Evolutionary conservation across 2,797 vertebrate genomes (phyloP).

Genomic region (Chaenodraco wilsoni): DNA sequence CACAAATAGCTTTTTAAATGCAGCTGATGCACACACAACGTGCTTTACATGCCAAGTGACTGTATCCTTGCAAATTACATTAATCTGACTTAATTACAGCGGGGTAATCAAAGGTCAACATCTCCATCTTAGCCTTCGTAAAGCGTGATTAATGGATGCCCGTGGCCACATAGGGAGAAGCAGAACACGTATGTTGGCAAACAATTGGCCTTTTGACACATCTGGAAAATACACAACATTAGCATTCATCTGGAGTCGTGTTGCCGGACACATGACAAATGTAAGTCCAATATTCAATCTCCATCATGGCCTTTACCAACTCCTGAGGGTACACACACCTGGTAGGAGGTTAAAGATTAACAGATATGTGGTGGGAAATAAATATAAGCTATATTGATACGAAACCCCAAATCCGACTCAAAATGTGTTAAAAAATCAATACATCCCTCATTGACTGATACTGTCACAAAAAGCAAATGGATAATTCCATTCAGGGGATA

Average conservation of each 20-base stretch:
- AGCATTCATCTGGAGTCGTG: background rate
- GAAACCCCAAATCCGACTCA: too few relatives aligned
- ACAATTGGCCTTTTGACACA: background rate
- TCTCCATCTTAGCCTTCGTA: conserved; percentile 10
- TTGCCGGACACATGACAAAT: background rate
- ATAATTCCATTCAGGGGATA: too few relatives aligned
- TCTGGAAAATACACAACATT: background rate
- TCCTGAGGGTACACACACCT: background rate
- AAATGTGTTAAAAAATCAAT: too few relatives aligned
- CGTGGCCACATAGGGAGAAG: background rate
- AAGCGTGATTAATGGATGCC: conserved; percentile 14
- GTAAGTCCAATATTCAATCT: background rate
- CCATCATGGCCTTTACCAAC: background rate
- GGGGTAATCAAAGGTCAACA: conserved; percentile 24
- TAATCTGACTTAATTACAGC: conserved; percentile 27
- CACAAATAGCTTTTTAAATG: conserved; percentile 11
- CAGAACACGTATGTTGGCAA: background rate
- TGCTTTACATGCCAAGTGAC: background rate
- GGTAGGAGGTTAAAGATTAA: background rate
- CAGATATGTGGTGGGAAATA: too few relatives aligned
- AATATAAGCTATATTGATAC: too few relatives aligned
- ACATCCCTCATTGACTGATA: too few relatives aligned
- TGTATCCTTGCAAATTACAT: conserved; percentile 19
- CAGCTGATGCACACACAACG: background rate
- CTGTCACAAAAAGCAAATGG: too few relatives aligned